phyloP scores from a whole-genome alignment of 2,797 vertebrate species.

The Coregonus ussuriensis region DNA sequence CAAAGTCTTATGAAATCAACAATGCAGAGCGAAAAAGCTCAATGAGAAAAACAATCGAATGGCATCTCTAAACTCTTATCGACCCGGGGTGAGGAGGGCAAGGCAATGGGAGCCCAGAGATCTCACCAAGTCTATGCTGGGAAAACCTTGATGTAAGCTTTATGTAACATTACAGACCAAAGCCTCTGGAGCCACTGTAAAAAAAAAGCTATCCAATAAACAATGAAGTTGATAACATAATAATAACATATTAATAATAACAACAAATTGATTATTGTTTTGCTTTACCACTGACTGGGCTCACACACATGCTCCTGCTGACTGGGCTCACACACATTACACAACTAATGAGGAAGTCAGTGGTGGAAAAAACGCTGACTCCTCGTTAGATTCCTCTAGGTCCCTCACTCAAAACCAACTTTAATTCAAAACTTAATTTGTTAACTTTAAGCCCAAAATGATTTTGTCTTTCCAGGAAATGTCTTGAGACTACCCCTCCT shows the following conservation, averaged over 20 bases:
- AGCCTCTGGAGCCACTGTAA: slow-evolving; percentile 7
- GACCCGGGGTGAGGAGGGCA: slow-evolving; percentile 12
- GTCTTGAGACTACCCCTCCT: slow-evolving; percentile 45
- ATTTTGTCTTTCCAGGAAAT: slow-evolving; percentile 48
- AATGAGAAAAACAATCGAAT: slow-evolving; percentile 42
- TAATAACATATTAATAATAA: neutral
- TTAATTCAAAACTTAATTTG: slow-evolving; percentile 38
- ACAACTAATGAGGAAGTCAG: neutral
- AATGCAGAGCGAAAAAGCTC: slow-evolving; percentile 32
- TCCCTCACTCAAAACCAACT: slow-evolving; percentile 8
- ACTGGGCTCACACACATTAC: neutral
- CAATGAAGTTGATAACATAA: neutral
- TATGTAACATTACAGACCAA: slow-evolving; percentile 37
- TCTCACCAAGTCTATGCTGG: slow-evolving; percentile 7
- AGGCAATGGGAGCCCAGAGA: slow-evolving; percentile 17
- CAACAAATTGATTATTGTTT: neutral
- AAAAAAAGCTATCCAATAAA: neutral
- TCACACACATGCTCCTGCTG: neutral
- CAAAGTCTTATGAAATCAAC: slow-evolving; percentile 53
- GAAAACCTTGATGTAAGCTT: slow-evolving; percentile 35
- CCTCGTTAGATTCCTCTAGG: neutral
- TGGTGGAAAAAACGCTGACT: slow-evolving; percentile 22
- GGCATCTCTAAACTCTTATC: slow-evolving; percentile 35
- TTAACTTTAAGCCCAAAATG: slow-evolving; percentile 43
- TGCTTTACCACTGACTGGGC: neutral